phyloP scores from a whole-genome alignment of 2,113 vertebrate species.

The Hiodon tergisus region DNA sequence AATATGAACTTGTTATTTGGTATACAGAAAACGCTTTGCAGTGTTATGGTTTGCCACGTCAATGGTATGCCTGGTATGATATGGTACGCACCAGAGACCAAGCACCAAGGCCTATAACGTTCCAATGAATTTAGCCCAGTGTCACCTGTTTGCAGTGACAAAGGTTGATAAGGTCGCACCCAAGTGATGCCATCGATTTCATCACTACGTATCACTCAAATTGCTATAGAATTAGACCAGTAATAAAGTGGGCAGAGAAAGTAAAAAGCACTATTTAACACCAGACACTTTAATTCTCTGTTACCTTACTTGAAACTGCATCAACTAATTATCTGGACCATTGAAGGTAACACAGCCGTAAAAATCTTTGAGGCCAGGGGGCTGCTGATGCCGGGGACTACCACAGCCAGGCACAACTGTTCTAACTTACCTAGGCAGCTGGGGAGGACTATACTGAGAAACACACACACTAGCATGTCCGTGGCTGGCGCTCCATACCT shows the following conservation, averaged over 20 bases:
- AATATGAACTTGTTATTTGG: too few relatives aligned
- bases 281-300: background rate
- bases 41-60: too few relatives aligned
- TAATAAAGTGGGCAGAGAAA: background rate
- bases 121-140: too few relatives aligned
- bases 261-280: background rate
- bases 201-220: background rate
- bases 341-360: background rate
- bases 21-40: too few relatives aligned
- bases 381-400: too few relatives aligned
- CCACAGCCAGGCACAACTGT: too few relatives aligned
- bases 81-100: too few relatives aligned
- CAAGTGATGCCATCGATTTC: too few relatives aligned
- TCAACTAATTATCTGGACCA: background rate
- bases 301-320: background rate
- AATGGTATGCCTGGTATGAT: too few relatives aligned
- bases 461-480: background rate
- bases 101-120: too few relatives aligned
- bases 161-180: too few relatives aligned
- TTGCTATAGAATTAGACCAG: background rate
- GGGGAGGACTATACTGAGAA: background rate
- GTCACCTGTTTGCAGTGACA: too few relatives aligned
- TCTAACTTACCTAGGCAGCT: background rate
- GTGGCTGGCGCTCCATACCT: slow-evolving; percentile 59
- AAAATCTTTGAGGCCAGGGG: slow-evolving; percentile 2